Base-by-base conservation (phyloP, 2,797 vertebrate species). In the Huso huso region DNA sequence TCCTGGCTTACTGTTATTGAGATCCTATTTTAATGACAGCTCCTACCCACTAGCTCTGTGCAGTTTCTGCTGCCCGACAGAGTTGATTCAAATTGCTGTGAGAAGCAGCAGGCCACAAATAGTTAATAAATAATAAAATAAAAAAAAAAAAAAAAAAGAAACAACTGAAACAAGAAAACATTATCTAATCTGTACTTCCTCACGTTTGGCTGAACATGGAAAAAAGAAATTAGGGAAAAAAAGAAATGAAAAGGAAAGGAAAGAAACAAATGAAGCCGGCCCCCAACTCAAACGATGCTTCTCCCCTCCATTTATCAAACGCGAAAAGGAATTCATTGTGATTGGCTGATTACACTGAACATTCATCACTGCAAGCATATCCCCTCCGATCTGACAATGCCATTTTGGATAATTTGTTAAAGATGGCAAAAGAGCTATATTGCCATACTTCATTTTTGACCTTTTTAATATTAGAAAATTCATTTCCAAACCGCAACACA, bases 381-480 rank as follows among this genome's bases (percentile, higher is more conserved):
- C 87, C 88, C 82, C 90, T 89, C 85, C 89, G 83, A 93, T 94
- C 87, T 92, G 92, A 93, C 93, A 93, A 85, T 81, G 86, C 83
- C 90, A 89, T 94, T 95, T 92, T 86, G 88, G 87, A 89, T 91
- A 89, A 97, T 97, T 95, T 93, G 91, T 94, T 95, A 92, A 91
- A 90, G 88, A 93, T 93, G 92, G 95, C 93, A 93, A 91, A 92
- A 86, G 85, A 87, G 91, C 91, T 82, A 84, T 88, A 88, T 90
- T 89, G 82, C 86, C 86, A 81, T 89, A 86, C 68, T 90, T 93
- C 89, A 86, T 90, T 88, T 89, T 90, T 94, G 94, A 94, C 95
- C 94, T 98, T 96, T 93, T 93, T 92, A 90, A 91, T 94, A 93
- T 94, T 92, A 91, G 89, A 90, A 93, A 95, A 96, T 95, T 93